These are phyloP conservation scores for Musca domestica DNA, from an alignment of 1,140 invertebrate species.

Conservation along the genomic window DNA sequence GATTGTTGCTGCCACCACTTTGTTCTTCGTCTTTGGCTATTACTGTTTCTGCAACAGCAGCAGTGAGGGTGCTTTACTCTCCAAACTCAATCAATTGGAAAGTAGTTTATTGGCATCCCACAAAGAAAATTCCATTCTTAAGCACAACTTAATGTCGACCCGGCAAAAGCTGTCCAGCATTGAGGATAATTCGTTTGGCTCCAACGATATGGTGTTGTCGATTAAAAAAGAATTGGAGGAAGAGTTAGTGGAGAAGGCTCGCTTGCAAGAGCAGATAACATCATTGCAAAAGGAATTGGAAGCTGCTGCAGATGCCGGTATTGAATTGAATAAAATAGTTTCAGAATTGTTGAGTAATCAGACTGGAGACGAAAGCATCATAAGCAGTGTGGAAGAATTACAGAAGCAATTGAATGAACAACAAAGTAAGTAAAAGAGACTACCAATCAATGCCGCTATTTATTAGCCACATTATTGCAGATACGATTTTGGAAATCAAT, in stretches of 20 bases:
- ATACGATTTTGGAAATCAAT: conserved; percentile 56
- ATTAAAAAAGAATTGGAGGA: conserved; percentile 62
- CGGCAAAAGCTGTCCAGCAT: conserved; percentile 63
- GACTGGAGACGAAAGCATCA: conserved; percentile 61
- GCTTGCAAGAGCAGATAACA: conserved; percentile 60
- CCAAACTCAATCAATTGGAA: conserved; percentile 64
- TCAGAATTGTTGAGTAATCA: conserved; percentile 62
- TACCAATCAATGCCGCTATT: conserved; percentile 25
- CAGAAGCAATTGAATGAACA: conserved; percentile 63
- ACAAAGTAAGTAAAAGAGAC: conserved; percentile 50
- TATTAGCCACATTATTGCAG: conserved; percentile 26
- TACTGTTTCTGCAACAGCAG: conserved; percentile 73
- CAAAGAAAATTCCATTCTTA: conserved; percentile 66
- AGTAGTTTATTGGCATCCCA: conserved; percentile 44
- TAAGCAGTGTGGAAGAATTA: conserved; percentile 63
- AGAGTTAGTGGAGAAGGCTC: conserved; percentile 45
- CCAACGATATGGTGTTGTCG: conserved; percentile 68
- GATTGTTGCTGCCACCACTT: conserved; percentile 66
- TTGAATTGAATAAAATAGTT: conserved; percentile 66
- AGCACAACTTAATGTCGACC: conserved; percentile 62
- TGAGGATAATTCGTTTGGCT: conserved; percentile 69
- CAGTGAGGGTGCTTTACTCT: conserved; percentile 61
- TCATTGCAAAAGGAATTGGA: conserved; percentile 64
- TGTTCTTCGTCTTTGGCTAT: conserved; percentile 73
- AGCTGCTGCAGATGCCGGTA: conserved; percentile 63